Evolutionary conservation across 1,140 invertebrate species (phyloP), one percentile per base, ranked within the genome.

Genomic region (Linepithema humile): DNA sequence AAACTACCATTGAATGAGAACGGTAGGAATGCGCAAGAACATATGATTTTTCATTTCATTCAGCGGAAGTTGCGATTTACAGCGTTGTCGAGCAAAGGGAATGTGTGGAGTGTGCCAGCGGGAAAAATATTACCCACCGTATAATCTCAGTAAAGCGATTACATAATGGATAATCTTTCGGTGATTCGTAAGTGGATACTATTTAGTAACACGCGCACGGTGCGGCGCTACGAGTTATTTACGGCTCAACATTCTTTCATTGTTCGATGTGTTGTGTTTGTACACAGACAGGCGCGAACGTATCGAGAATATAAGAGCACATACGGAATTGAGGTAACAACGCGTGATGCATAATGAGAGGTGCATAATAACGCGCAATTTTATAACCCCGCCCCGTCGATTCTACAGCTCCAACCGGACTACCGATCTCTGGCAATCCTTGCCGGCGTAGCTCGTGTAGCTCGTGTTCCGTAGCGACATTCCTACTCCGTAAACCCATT

Each of bases 101-200:
- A 57, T n/a, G 64, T 23, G 12, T 12, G 23, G 5, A 6, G 10
- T 5, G 45, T 10, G 32, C 20, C 10, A 32, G 9, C 64, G 64
- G 32, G 23, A 57, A 69, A 80, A 80, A 69, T 17, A 78, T 67
- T 45, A 35, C 32, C 9, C 32, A 15, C 26, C 23, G 35, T 45
- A 48, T 32, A 48, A 69, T 80, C 67, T 15, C n/a, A 1, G 48
- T 65, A n/a, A 40, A 69, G 35, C 9, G 48, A 80, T 80, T 80
- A 43, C 35, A 70, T 69, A 53, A 80, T 53, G 64, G 35, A 69
- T 80, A 80, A 69, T 43, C 48, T n/a, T n/a, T 77, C 20, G 29
- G 45, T 7, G 20, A 78, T 67, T 78, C 3, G 64, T 35, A 69
- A 35, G 12, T 69, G 15, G 10, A n/a, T 65, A 73, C 35, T 67